Evolutionary conservation across 2,797 vertebrate genomes (phyloP).

Genomic region (Arremon brunneinucha): DNA sequence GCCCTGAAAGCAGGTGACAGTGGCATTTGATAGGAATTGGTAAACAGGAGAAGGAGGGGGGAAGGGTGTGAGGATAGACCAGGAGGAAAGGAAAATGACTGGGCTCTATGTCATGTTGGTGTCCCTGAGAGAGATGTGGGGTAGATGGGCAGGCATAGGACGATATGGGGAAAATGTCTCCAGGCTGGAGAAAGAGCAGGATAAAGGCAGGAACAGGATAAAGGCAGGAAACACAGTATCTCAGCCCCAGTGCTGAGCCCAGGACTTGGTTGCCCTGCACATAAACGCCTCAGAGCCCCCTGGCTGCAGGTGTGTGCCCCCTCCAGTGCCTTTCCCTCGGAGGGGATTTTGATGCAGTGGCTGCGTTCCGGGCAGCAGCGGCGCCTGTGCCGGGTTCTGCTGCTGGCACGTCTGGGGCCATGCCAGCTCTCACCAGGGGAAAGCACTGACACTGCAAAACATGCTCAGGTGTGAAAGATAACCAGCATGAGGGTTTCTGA

Average conservation of each 20-base stretch:
- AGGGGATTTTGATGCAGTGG: not conserved
- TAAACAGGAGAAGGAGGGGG: not conserved
- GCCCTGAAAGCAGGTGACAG: not conserved
- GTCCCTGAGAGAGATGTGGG: not conserved
- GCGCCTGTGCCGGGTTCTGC: not conserved
- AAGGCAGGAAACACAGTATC: not conserved
- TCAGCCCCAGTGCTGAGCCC: not conserved
- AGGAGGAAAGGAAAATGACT: not conserved
- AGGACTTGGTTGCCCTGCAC: not conserved
- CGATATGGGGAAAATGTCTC: not conserved
- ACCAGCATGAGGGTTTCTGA: not conserved
- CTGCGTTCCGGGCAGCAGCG: accelerated
- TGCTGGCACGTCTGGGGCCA: not conserved
- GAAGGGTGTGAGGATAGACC: not conserved
- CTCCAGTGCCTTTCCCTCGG: accelerated
- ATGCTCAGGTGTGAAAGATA: not conserved
- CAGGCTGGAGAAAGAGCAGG: not conserved
- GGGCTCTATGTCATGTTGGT: not conserved
- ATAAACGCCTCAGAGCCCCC: not conserved
- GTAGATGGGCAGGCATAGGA: not conserved
- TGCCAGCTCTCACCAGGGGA: not conserved
- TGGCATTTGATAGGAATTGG: not conserved
- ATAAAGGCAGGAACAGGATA: not conserved
- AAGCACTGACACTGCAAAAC: not conserved
- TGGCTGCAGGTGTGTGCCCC: accelerated